A percentile compares a stretch with the other conserved stretches of the same genome.
These are phyloP conservation scores for Pseudomyrmex pallidus DNA, from an alignment of 1,140 invertebrate species.

Conservation along the genomic window DNA sequence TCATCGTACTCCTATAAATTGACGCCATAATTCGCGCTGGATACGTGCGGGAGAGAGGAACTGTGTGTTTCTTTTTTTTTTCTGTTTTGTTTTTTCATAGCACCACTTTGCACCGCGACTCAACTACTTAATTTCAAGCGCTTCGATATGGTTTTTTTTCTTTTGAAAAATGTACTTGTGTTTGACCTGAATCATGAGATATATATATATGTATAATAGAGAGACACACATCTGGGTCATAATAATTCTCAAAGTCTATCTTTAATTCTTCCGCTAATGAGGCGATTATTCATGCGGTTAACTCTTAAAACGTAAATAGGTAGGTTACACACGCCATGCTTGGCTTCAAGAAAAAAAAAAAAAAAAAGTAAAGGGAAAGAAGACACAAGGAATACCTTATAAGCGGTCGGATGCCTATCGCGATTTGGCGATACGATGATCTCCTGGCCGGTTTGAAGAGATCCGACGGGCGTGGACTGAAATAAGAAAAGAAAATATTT, in stretches of 20 bases:
- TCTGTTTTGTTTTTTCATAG: neutral
- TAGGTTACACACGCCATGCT: slow-evolving; percentile 79
- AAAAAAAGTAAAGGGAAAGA: slow-evolving; percentile 54
- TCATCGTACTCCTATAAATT: slow-evolving; percentile 81
- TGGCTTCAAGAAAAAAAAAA: slow-evolving; percentile 39
- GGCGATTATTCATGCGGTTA: slow-evolving; percentile 81
- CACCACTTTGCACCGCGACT: neutral
- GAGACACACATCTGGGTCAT: slow-evolving; percentile 31
- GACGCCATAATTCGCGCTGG: slow-evolving; percentile 67
- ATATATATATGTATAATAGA: too few species aligned
- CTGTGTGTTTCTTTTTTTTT: neutral
- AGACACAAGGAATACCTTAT: slow-evolving; percentile 89
- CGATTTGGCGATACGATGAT: slow-evolving; percentile 95
- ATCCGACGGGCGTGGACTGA: slow-evolving; percentile 96
- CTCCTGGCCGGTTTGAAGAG: slow-evolving; percentile 95
- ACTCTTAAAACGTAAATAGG: slow-evolving; percentile 74
- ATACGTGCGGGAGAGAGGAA: slow-evolving; percentile 62
- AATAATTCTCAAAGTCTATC: slow-evolving; percentile 49
- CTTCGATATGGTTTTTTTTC: too few species aligned
- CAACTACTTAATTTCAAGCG: neutral
- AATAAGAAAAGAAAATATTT: slow-evolving; percentile 77
- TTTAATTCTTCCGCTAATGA: slow-evolving; percentile 59
- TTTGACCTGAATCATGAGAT: neutral
- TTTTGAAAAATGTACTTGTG: neutral
- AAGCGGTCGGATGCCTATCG: slow-evolving; percentile 91